Percentiles rank a stretch among this genome's conserved stretches.
Conservation (phyloP, 2,888 invertebrate genomes). For the Geotrupes spiniger region DNA sequence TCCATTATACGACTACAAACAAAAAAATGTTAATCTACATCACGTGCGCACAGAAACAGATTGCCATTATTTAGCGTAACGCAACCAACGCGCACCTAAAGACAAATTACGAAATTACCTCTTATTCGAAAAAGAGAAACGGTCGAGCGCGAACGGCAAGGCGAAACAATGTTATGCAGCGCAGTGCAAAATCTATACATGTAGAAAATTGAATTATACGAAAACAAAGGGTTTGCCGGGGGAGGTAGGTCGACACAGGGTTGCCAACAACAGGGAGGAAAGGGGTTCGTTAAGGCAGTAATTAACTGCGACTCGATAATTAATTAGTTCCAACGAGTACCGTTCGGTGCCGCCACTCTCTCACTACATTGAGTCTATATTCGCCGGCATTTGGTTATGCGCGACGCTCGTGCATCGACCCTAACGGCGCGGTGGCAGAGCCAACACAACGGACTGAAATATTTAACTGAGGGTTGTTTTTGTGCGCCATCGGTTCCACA, state of each 20-base stretch:
- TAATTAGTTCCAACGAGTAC: constrained; percentile 50
- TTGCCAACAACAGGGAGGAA: constrained; percentile 35
- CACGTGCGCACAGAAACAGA: too few species aligned
- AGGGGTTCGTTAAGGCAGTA: constrained; percentile 46
- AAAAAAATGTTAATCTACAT: too few species aligned
- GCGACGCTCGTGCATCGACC: constrained; percentile 16
- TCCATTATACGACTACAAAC: too few species aligned
- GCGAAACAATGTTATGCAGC: constrained; percentile 22
- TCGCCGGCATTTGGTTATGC: constrained; percentile 27
- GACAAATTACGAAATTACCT: too few species aligned
- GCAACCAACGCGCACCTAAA: too few species aligned
- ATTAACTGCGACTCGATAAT: constrained; percentile 51
- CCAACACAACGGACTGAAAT: constrained; percentile 32
- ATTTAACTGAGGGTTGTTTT: constrained; percentile 34
- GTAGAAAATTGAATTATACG: constrained; percentile 48
- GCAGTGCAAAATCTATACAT: constrained; percentile 35
- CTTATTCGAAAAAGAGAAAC: too few species aligned
- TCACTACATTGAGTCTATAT: constrained; percentile 28
- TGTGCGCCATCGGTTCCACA: constrained; percentile 5
- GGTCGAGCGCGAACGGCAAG: neutral
- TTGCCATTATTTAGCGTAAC: too few species aligned
- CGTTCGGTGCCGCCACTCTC: constrained; percentile 42
- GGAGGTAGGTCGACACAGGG: constrained; percentile 34
- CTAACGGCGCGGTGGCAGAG: constrained; percentile 21
- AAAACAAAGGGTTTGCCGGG: constrained; percentile 40